Conservation (phyloP, 2,888 invertebrate genomes). For the Parnassius mnemosyne region DNA sequence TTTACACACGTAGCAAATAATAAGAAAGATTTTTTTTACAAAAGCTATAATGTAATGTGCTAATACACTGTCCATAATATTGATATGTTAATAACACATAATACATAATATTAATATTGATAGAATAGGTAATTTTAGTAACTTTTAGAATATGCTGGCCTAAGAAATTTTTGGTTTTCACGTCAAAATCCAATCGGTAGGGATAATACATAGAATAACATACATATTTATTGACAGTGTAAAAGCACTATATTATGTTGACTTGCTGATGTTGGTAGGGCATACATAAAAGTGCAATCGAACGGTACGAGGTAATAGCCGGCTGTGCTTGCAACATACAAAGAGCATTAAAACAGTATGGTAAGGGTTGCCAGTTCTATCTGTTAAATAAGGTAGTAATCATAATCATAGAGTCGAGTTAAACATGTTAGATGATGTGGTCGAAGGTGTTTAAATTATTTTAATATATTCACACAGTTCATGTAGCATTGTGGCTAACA, state of each 20-base stretch:
- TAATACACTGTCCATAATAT: neutral
- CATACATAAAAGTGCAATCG: constrained; percentile 2
- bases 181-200: too few relatives aligned
- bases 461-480: too few relatives aligned
- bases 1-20: neutral
- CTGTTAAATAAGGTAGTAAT: neutral
- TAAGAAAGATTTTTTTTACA: neutral
- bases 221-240: neutral
- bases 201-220: too few relatives aligned
- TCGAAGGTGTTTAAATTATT: too few relatives aligned
- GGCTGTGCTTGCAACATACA: neutral
- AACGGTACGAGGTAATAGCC: neutral
- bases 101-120: too few relatives aligned
- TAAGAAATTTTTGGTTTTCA: too few relatives aligned
- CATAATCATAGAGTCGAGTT: neutral
- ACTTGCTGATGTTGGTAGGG: neutral
- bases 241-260: neutral
- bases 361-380: neutral
- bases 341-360: neutral
- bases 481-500: too few relatives aligned
- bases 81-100: neutral
- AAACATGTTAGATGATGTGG: neutral
- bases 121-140: too few relatives aligned
- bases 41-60: neutral
- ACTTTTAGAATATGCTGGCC: too few relatives aligned